Evolutionary conservation across 2,888 invertebrate species (phyloP).

Genomic region (Drosophila phalerata): DNA sequence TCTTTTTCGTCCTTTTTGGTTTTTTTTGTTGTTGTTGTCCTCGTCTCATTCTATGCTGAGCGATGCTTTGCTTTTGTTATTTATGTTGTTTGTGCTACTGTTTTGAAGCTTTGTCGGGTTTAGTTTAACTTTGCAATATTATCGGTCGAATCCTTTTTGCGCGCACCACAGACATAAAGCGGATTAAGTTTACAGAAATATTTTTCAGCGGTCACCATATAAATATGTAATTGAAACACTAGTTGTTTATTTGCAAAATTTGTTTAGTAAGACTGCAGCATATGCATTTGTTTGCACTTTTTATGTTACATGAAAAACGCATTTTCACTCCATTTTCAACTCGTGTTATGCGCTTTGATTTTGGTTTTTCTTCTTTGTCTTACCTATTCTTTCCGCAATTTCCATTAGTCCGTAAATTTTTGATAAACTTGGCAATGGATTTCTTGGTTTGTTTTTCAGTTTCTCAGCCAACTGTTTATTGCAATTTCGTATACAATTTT

Average conservation of each 20-base stretch:
- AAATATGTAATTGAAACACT: not conserved
- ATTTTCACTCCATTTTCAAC: constrained; percentile 4
- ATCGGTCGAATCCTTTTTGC: constrained; percentile 48
- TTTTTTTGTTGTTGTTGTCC: constrained; percentile 1
- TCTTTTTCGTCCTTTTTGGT: not conserved
- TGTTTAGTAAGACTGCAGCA: not conserved
- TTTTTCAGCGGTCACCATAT: constrained; percentile 1
- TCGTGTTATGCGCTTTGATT: not conserved
- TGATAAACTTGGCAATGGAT: constrained; percentile 40
- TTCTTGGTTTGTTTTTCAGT: constrained; percentile 8
- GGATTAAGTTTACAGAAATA: constrained; percentile 58
- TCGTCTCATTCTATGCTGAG: constrained; percentile 6
- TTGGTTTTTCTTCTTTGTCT: not conserved
- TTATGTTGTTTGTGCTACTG: constrained; percentile 47
- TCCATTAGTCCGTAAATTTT: constrained; percentile 59
- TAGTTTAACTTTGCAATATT: constrained; percentile 53
- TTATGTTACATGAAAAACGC: constrained; percentile 10
- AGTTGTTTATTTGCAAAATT: not conserved
- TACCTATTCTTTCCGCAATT: constrained; percentile 34
- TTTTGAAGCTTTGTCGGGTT: constrained; percentile 50
- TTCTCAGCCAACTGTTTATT: not conserved
- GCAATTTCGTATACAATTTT: not conserved
- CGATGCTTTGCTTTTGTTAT: constrained; percentile 40
- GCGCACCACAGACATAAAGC: constrained; percentile 46
- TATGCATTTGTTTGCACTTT: not conserved